A percentile compares a stretch with the other conserved stretches of the same genome.
phyloP scores from a whole-genome alignment of 2,113 vertebrate genomes.

The Caloenas nicobarica region DNA sequence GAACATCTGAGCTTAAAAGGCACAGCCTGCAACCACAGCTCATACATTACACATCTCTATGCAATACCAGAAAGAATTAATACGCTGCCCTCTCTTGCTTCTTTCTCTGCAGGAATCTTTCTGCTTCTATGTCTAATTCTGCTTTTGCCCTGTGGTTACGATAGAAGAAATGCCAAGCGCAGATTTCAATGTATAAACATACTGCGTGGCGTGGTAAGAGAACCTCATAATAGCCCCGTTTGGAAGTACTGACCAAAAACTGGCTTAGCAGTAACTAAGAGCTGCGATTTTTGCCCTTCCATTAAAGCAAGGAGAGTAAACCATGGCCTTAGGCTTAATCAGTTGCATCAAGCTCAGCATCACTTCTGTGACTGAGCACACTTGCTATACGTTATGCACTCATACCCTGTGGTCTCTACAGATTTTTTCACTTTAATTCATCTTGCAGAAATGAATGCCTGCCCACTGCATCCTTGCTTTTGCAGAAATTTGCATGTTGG shows the following conservation, averaged over 20 bases:
- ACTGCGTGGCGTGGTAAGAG: background rate
- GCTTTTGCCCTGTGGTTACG: background rate
- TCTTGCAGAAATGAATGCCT: background rate
- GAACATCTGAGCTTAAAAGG: background rate
- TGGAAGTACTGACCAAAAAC: background rate
- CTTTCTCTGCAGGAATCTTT: background rate
- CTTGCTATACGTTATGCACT: background rate
- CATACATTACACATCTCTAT: background rate
- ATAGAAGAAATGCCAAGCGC: background rate
- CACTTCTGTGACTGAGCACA: background rate
- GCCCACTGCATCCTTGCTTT: background rate
- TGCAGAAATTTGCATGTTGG: background rate
- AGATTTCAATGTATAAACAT: background rate
- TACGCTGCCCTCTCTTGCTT: background rate
- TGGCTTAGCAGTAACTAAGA: background rate
- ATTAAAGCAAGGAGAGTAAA: background rate
- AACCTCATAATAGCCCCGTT: background rate
- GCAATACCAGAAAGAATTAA: background rate
- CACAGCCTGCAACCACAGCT: background rate
- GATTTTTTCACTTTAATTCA: background rate
- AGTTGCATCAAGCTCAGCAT: background rate
- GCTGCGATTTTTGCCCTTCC: background rate
- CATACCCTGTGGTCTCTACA: background rate
- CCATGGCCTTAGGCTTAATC: background rate
- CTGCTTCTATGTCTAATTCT: background rate